A percentile compares a stretch with the other conserved stretches of the same genome.
Conservation (phyloP, 1,140 invertebrate genomes). For the Paraescarpia echinospica region DNA sequence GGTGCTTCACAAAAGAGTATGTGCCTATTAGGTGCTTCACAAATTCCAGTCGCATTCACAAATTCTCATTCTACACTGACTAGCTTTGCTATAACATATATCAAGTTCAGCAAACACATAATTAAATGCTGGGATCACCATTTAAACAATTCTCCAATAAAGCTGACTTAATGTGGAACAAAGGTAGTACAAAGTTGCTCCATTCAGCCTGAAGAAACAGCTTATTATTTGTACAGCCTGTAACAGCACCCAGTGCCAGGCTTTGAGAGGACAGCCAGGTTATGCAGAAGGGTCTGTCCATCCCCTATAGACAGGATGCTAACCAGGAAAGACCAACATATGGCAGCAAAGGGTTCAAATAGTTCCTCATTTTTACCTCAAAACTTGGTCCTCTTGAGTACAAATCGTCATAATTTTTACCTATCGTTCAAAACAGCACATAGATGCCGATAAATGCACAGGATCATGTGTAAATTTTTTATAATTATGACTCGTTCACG, state of each 20-base stretch:
- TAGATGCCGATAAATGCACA: neutral
- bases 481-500: neutral
- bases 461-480: neutral
- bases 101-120: neutral
- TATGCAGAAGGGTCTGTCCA: neutral
- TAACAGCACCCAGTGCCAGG: neutral
- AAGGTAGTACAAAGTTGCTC: neutral
- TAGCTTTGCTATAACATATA: neutral
- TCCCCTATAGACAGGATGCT: neutral
- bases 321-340: neutral
- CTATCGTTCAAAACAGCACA: neutral
- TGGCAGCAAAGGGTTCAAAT: neutral
- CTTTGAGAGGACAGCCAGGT: neutral
- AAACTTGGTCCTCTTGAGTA: neutral
- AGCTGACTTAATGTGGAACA: neutral
- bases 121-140: neutral
- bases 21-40: neutral
- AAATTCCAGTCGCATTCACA: neutral
- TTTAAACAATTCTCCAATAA: neutral
- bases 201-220: neutral
- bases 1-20: neutral
- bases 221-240: neutral
- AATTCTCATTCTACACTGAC: neutral
- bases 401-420: neutral
- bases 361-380: neutral